Base-by-base conservation (phyloP, 2,113 vertebrate species). In the Apeltes quadracus region DNA sequence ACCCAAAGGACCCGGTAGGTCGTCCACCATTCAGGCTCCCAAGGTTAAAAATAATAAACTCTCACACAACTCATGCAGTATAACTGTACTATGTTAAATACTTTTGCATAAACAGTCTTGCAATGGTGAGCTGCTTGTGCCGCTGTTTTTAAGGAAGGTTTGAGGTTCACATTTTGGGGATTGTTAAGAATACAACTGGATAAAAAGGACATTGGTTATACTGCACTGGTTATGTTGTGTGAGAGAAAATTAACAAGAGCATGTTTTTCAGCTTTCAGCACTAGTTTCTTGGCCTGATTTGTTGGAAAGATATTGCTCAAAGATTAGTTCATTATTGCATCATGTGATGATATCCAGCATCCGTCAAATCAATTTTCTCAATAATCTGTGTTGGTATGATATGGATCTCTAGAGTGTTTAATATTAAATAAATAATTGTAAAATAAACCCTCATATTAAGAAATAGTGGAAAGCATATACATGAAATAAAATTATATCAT, bases 1-100 rank as follows among this genome's bases (percentile, higher is more conserved):
- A 99, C 84, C 95, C 96, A 0, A 93, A 91, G 41, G 96, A 99
- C 72, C 95, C 95, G 81, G 98, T 99, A 94, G 61, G 91, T 90
- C 36, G 34, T 50, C 39, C 14, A 14, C 53, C 12, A 14, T 58
- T n/a, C 34, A 58, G 20, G 20, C 56, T 29, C 5, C 29, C 29
- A 29, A 5, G 29, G 29, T 29, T 2, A 29, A 29, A 3, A 3
- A 29, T 29, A 2, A 48, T 29, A 46, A 44, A 11, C 46, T 50
- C 46, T 50, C 46, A 12, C 20, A 50, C 46, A 23, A 51, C 48
- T 0, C 9, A 14, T 4, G 48, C 48, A 51, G 22, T 51, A 25
- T 25, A 25, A 14, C 23, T 53, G 50, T 53, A 23, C 48, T 10
- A 13, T 22, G 23, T 50, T 12, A 23, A 23, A 51, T 4, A 2